A percentile compares a stretch with the other conserved stretches of the same genome.
Evolutionary conservation across 1,140 invertebrate species (phyloP).

Genomic region (Drosophila watanabei): DNA sequence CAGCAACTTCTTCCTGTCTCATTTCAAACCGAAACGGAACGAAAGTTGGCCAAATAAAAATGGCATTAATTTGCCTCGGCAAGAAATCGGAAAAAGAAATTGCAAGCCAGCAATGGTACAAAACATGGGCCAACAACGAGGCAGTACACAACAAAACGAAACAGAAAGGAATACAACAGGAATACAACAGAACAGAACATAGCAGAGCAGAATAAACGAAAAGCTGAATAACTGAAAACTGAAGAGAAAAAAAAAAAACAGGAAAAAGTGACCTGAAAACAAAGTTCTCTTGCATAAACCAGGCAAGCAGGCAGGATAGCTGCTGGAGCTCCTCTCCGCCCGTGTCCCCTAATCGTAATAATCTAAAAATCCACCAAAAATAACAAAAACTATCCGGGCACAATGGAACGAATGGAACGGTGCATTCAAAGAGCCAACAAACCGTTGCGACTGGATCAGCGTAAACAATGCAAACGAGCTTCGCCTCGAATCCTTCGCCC

Average conservation of each 20-base stretch:
- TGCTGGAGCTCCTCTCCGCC: conserved; percentile 11
- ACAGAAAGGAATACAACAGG: conserved; percentile 5
- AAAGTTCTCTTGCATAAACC: conserved; percentile 65
- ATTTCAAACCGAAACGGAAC: conserved; percentile 30
- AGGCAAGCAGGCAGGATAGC: conserved; percentile 14
- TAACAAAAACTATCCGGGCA: conserved; percentile 45
- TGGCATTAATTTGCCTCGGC: conserved; percentile 62
- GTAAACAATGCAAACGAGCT: conserved; percentile 91
- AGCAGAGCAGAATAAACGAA: conserved; percentile 36
- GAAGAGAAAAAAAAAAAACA: conserved; percentile 39
- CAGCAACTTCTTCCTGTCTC: conserved; percentile 23
- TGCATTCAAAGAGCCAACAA: conserved; percentile 70
- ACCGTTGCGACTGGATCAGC: conserved; percentile 91
- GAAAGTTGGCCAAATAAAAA: conserved; percentile 62
- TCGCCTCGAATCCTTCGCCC: conserved; percentile 90
- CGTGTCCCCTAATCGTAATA: conserved; percentile 61
- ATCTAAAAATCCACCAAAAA: conserved; percentile 66
- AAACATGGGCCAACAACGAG: conserved; percentile 29
- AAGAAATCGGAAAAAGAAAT: conserved; percentile 38
- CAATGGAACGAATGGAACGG: conserved; percentile 54
- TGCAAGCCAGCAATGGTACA: conserved; percentile 36
- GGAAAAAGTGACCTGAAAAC: conserved; percentile 71
- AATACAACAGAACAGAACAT: conserved; percentile 5
- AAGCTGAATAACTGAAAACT: conserved; percentile 22
- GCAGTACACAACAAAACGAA: conserved; percentile 12